These are phyloP conservation scores for Perca flavescens DNA, from an alignment of 2,113 vertebrate species.

Conservation along the genomic window DNA sequence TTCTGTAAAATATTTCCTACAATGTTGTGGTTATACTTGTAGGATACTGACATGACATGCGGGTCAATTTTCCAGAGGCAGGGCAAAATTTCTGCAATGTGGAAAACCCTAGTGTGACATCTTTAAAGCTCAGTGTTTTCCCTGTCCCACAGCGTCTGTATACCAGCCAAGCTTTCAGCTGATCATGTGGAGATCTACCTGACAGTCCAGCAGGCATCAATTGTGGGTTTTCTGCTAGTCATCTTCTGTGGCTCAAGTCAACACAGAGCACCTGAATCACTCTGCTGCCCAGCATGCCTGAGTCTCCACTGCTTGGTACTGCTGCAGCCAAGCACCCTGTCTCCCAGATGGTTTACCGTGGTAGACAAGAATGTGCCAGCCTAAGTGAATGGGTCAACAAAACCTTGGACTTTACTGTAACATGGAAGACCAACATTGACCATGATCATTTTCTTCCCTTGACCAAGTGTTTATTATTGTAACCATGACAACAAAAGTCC, in stretches of 20 bases:
- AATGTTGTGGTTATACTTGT: neutral
- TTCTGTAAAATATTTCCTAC: neutral
- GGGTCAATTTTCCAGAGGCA: neutral
- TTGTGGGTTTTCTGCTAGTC: neutral
- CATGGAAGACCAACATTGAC: neutral
- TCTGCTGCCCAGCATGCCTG: neutral
- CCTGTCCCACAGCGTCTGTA: neutral
- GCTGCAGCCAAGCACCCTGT: slow-evolving; percentile 1
- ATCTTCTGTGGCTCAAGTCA: neutral
- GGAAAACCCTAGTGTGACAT: neutral
- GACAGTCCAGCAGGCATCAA: neutral
- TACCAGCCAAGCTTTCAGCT: neutral
- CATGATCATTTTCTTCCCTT: neutral
- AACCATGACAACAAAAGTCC: neutral
- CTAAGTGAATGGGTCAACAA: neutral
- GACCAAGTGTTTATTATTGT: neutral
- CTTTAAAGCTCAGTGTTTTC: neutral
- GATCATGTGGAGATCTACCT: neutral
- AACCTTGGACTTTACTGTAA: neutral
- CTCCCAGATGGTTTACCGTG: neutral
- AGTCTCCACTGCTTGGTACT: neutral
- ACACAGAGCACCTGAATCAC: neutral
- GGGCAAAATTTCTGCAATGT: neutral
- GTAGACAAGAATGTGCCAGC: neutral
- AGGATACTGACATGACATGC: neutral